Evolutionary conservation across 2,888 invertebrate species (phyloP).

Genomic region (Parnassius mnemosyne): DNA sequence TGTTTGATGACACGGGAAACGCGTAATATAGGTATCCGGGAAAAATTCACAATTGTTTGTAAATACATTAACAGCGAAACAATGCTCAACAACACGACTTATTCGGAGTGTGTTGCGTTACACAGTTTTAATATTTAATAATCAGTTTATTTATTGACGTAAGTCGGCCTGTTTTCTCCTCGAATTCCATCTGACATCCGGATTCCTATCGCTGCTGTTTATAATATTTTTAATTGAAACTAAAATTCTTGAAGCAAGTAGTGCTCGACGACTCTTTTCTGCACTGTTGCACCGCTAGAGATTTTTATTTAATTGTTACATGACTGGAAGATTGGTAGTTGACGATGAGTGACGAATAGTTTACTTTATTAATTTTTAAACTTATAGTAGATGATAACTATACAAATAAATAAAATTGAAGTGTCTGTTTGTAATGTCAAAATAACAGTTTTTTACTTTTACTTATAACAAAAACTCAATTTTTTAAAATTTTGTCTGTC

Average conservation of each 20-base stretch:
- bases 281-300: constrained; percentile 14
- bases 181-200: constrained; percentile 9
- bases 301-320: constrained; percentile 6
- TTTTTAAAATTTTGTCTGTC: too few species aligned
- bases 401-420: too few species aligned
- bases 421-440: too few species aligned
- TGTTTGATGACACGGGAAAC: constrained; percentile 52
- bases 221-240: constrained; percentile 20
- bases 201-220: constrained; percentile 9
- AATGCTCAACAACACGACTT: constrained; percentile 19
- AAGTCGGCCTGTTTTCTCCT: constrained; percentile 4
- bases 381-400: too few species aligned
- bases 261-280: constrained; percentile 18
- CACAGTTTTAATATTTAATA: constrained; percentile 1
- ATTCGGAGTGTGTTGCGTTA: constrained; percentile 9
- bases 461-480: too few species aligned
- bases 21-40: constrained; percentile 30
- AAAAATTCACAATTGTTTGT: constrained; percentile 26
- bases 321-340: too few species aligned
- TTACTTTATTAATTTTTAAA: too few species aligned
- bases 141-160: too few species aligned
- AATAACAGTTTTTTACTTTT: too few species aligned
- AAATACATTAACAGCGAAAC: constrained; percentile 20
- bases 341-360: too few species aligned
- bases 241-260: constrained; percentile 12